These are phyloP conservation scores for Coenobita brevimanus DNA, from an alignment of 1,140 invertebrate species.

Conservation along the genomic window DNA sequence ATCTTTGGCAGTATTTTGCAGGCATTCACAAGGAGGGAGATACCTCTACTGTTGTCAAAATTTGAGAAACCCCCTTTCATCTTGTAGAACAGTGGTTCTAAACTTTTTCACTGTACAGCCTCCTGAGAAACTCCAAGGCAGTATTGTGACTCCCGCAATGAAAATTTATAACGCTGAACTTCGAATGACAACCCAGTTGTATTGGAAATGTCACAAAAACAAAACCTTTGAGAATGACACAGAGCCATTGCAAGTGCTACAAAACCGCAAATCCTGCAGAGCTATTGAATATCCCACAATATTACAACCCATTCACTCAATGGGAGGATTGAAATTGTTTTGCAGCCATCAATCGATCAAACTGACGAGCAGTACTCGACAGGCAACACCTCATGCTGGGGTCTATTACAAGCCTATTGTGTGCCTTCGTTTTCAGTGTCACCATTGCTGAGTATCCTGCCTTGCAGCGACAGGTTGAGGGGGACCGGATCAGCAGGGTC, in stretches of 20 bases:
- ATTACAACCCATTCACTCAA: neutral
- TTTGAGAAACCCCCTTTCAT: too few species aligned
- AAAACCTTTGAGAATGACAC: neutral
- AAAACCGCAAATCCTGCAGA: conserved; percentile 9
- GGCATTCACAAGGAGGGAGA: too few species aligned
- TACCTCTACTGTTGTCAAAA: too few species aligned
- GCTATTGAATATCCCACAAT: neutral
- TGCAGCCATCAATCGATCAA: neutral
- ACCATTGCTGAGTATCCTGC: neutral
- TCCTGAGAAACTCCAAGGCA: neutral
- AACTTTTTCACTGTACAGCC: neutral
- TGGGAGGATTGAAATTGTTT: conserved; percentile 16
- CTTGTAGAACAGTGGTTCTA: too few species aligned
- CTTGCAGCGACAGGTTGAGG: conserved; percentile 8
- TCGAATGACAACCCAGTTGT: neutral
- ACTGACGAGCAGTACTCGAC: neutral
- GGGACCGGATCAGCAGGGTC: conserved; percentile 16
- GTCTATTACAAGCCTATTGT: too few species aligned
- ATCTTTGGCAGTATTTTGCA: too few species aligned
- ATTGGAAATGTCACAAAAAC: neutral
- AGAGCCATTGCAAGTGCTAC: neutral
- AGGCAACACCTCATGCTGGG: neutral
- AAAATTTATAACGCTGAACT: neutral
- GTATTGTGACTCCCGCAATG: neutral
- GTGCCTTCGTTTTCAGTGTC: neutral